phyloP scores from a whole-genome alignment of 2,797 vertebrate genomes.

The Helarctos malayanus region DNA sequence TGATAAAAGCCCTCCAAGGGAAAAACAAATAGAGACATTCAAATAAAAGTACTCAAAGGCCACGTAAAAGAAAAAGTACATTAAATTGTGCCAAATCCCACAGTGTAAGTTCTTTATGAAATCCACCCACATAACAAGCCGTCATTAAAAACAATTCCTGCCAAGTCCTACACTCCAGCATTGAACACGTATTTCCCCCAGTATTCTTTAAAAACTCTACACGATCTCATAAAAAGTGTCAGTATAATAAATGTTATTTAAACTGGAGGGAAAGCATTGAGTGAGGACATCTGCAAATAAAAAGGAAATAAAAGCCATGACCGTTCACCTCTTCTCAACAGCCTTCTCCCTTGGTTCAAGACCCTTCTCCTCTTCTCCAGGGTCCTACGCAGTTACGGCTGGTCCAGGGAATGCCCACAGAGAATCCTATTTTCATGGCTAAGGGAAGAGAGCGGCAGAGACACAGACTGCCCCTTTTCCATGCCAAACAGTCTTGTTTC shows the following conservation, averaged over 20 bases:
- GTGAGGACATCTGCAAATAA: not conserved
- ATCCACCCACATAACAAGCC: constrained; percentile 52
- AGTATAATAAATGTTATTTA: not conserved
- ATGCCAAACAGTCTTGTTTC: not conserved
- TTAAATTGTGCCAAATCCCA: constrained; percentile 21
- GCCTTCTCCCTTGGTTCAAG: not conserved
- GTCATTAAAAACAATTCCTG: constrained; percentile 26
- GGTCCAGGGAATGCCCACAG: not conserved
- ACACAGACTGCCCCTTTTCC: not conserved
- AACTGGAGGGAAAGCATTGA: not conserved
- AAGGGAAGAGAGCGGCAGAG: not conserved
- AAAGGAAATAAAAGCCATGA: not conserved
- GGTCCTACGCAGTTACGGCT: not conserved
- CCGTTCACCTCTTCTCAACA: not conserved
- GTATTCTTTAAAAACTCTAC: not conserved
- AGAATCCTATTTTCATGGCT: not conserved
- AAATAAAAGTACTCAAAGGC: constrained; percentile 16
- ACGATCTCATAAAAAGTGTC: not conserved
- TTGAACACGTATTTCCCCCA: not conserved
- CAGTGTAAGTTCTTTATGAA: constrained; percentile 39
- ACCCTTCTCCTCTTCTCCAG: not conserved
- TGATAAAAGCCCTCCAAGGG: constrained; percentile 32
- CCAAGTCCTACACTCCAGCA: not conserved
- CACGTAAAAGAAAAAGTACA: constrained; percentile 11
- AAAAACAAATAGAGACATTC: constrained; percentile 54